Evolutionary conservation across 2,888 invertebrate genomes (phyloP), one percentile per base, ranked within the genome.

Genomic region (Tanytarsus gracilentus): DNA sequence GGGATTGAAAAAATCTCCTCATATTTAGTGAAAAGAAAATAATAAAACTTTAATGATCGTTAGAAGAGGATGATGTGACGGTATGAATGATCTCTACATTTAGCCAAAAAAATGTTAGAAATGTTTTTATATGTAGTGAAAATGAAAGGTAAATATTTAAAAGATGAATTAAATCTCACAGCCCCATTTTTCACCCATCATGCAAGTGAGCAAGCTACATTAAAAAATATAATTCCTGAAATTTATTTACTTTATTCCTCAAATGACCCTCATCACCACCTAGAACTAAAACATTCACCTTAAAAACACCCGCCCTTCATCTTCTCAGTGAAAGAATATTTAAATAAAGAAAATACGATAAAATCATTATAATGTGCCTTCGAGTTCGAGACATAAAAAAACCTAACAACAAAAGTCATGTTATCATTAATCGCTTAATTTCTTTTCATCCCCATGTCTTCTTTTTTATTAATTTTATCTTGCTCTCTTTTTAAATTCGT

Each of bases 291-390:
- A n/a, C n/a, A 33, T n/a, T n/a, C n/a, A n/a, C n/a, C n/a, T n/a
- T 4, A 33, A 33, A 33, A 33, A 33, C 9, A 11, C 33, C 33
- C 33, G n/a, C 33, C 33, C 33, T 33, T 2, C 6, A 11, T 23
- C 44, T 18, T 23, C 44, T 23, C 18, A 18, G 23, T n/a, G 33
- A 44, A 44, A 18, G 23, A 23, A 44, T 44, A 44, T 44, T 44
- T 18, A 18, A 44, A 44, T 44, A 44, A 21, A 44, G 44, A 44
- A 44, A 44, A 44, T 44, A n/a, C n/a, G 44, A 44, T 44, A 44
- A 44, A 44, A 44, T 44, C 44, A 44, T 44, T 44, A 36, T 36
- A 14, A 44, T 44, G 44, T 44, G 44, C 44, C 44, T 44, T 44
- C 11, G 23, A 21, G 21, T 23, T 18, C 18, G 21, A 44, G 23